A percentile compares a stretch with the other conserved stretches of the same genome.
These are phyloP conservation scores for Luehdorfia chinensis DNA, from an alignment of 1,140 invertebrate genomes.

Conservation along the genomic window DNA sequence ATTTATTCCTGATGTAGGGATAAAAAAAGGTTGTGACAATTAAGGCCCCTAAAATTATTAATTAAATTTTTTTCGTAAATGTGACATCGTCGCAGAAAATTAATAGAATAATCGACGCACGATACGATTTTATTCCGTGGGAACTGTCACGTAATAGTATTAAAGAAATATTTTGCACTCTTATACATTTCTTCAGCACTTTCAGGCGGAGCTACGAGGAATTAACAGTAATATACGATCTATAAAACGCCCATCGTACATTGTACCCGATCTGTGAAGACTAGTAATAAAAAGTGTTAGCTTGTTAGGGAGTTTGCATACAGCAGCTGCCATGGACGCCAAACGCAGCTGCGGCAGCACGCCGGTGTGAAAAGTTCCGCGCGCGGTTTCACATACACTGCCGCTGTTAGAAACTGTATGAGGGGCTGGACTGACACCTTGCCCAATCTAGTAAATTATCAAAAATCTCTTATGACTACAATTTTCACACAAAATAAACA, in stretches of 20 bases:
- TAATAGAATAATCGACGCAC: too few relatives aligned
- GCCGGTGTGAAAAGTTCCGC: conserved; percentile 57
- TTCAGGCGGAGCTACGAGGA: too few relatives aligned
- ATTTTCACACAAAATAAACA: background rate
- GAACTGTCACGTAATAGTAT: too few relatives aligned
- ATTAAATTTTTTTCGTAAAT: too few relatives aligned
- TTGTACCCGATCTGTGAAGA: conserved; percentile 24
- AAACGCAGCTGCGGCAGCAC: conserved; percentile 35
- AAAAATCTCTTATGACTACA: background rate
- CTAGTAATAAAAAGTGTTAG: conserved; percentile 63
- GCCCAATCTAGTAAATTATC: conserved; percentile 12
- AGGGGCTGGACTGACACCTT: conserved; percentile 42
- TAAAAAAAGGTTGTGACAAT: too few relatives aligned
- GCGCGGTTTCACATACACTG: conserved; percentile 55
- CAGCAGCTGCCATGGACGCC: conserved; percentile 42
- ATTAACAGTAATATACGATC: conserved; percentile 30
- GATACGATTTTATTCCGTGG: too few relatives aligned
- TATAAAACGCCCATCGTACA: conserved; percentile 40
- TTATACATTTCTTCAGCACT: too few relatives aligned
- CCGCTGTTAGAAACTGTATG: conserved; percentile 32
- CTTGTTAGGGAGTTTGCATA: conserved; percentile 73
- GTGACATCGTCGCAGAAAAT: too few relatives aligned
- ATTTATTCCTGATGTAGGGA: too few relatives aligned
- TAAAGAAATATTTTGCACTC: too few relatives aligned
- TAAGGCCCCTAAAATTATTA: too few relatives aligned